A percentile compares a stretch with the other conserved stretches of the same genome.
Evolutionary conservation across 2,113 vertebrate genomes (phyloP).

Genomic region (Heterotis niloticus): DNA sequence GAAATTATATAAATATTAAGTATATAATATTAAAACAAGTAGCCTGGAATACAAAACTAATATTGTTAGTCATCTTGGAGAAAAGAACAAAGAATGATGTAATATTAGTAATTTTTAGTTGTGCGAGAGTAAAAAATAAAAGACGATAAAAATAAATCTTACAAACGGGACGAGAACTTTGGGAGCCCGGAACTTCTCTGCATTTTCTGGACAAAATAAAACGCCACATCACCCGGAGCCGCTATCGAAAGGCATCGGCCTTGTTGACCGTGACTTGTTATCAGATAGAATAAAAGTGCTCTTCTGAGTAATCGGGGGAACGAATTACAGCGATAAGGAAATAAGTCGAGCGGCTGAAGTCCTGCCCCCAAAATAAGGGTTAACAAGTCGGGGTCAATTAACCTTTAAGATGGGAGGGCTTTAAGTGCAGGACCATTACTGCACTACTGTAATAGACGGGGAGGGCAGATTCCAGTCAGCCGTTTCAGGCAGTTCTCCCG

Average conservation of each 20-base stretch:
- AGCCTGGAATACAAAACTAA: too few relatives aligned
- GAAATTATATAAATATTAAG: too few relatives aligned
- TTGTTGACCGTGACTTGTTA: constrained; percentile 81
- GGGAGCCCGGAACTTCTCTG: background rate
- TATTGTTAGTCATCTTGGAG: too few relatives aligned
- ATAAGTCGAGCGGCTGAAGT: constrained; percentile 67
- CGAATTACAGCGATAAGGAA: constrained; percentile 82
- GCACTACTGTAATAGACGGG: background rate
- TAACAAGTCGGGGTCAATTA: constrained; percentile 67
- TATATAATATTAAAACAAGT: background rate
- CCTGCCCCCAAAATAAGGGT: constrained; percentile 70
- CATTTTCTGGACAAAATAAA: background rate
- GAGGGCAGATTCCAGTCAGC: background rate
- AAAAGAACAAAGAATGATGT: too few relatives aligned
- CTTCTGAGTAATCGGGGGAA: constrained; percentile 76
- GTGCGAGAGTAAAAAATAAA: too few relatives aligned
- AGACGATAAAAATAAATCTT: background rate
- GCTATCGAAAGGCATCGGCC: constrained; percentile 79
- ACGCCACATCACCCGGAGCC: too few relatives aligned
- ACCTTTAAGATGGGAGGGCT: constrained; percentile 53
- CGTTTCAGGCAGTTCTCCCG: background rate
- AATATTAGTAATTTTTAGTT: too few relatives aligned
- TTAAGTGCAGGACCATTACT: constrained; percentile 23
- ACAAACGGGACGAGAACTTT: background rate
- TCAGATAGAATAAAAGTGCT: constrained; percentile 80